A percentile compares a stretch with the other conserved stretches of the same genome.
These are phyloP conservation scores for Pollimyrus isidori DNA, from an alignment of 2,113 vertebrate genomes.

Conservation along the genomic window DNA sequence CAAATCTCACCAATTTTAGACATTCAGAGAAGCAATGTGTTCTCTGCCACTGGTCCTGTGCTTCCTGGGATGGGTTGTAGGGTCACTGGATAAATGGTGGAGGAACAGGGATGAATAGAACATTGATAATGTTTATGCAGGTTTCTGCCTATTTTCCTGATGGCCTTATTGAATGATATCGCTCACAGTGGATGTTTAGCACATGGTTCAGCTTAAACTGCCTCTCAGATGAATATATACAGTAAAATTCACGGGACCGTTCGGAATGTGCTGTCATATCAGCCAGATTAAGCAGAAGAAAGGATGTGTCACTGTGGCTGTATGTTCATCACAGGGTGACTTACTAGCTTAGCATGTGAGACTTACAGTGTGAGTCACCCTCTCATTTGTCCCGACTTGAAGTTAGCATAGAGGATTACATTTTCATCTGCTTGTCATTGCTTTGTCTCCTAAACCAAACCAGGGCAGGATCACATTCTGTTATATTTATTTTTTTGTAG, in stretches of 20 bases:
- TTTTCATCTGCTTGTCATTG: conserved; percentile 3
- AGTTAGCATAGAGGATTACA: background rate
- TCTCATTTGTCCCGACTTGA: background rate
- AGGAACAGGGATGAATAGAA: background rate
- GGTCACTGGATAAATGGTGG: background rate
- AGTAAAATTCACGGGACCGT: background rate
- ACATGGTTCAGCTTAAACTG: background rate
- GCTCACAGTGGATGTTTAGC: no score
- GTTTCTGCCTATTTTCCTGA: background rate
- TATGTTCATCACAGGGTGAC: background rate
- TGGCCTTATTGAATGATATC: background rate
- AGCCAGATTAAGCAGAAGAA: background rate
- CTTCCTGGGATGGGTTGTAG: background rate
- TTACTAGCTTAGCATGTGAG: background rate
- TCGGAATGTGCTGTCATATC: background rate
- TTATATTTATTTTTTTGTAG: background rate
- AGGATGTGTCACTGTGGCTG: background rate
- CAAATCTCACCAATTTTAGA: background rate
- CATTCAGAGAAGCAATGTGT: background rate
- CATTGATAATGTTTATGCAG: background rate
- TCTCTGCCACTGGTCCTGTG: background rate
- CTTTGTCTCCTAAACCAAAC: conserved; percentile 2
- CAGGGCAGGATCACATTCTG: background rate
- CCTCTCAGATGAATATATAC: background rate
- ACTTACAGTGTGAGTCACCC: background rate